A percentile compares a stretch with the other conserved stretches of the same genome.
Conservation (phyloP, 2,113 vertebrate genomes). For the Eulemur macaco region DNA sequence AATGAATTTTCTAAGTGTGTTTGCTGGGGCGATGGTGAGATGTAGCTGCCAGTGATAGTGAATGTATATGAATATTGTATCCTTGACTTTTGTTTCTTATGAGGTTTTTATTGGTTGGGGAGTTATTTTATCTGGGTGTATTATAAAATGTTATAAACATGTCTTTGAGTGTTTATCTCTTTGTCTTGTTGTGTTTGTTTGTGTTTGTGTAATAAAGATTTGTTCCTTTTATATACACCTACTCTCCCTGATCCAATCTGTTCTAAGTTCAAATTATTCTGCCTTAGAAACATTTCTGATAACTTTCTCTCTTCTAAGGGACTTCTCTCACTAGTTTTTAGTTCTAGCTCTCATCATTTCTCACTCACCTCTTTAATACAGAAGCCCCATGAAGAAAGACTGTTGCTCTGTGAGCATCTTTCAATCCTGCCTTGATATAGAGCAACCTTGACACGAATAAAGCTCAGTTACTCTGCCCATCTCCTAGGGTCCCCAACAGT, state of each 20-base stretch:
- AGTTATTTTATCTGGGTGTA: background rate
- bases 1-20: background rate
- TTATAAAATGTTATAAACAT: background rate
- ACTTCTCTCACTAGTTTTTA: background rate
- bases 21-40: background rate
- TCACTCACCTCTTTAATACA: background rate
- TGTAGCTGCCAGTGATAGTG: background rate
- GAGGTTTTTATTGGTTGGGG: background rate
- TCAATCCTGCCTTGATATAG: background rate
- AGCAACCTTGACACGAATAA: background rate
- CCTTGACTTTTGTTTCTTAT: background rate
- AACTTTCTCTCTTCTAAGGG: background rate
- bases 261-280: background rate
- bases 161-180: background rate
- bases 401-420: background rate
- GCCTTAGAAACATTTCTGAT: background rate
- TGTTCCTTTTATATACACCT: background rate
- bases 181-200: background rate
- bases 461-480: background rate
- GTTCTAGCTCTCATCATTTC: background rate
- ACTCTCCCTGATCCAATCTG: background rate
- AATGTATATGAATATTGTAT: background rate
- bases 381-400: background rate
- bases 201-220: background rate
- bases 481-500: background rate